A percentile compares a stretch with the other conserved stretches of the same genome.
Evolutionary conservation across 2,888 invertebrate species (phyloP).

Genomic region (Myopa tessellatipennis): DNA sequence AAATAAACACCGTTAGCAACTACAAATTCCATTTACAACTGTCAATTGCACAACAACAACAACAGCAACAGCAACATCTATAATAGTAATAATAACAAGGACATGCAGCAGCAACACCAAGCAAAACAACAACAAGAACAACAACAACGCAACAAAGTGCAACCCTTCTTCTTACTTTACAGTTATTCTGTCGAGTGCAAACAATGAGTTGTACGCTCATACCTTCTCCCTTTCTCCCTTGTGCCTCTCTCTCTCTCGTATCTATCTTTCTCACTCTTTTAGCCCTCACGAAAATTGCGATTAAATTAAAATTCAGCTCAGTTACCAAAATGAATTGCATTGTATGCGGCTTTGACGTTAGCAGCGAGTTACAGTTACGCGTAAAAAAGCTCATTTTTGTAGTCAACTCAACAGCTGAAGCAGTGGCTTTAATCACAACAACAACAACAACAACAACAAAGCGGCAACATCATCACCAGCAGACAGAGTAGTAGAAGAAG

Average conservation of each 20-base stretch:
- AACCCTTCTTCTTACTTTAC: background rate
- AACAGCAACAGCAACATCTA: background rate
- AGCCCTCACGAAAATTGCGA: constrained; percentile 8
- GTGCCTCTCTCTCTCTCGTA: background rate
- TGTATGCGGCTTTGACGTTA: constrained; percentile 21
- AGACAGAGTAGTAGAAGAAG: background rate
- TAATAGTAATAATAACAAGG: background rate
- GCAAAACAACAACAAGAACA: constrained; percentile 11
- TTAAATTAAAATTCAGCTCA: constrained; percentile 38
- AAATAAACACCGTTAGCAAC: background rate
- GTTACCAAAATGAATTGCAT: constrained; percentile 36
- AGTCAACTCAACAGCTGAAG: constrained; percentile 20
- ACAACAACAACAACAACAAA: background rate
- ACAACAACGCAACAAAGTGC: constrained; percentile 2
- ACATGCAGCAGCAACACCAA: constrained; percentile 6
- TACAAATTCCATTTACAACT: constrained; percentile 27
- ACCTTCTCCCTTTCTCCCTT: background rate
- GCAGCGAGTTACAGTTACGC: constrained; percentile 3
- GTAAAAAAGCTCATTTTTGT: constrained; percentile 13
- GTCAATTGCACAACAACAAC: constrained; percentile 29
- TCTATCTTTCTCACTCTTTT: background rate
- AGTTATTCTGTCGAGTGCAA: background rate
- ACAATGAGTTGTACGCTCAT: background rate
- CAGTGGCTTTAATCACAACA: background rate
- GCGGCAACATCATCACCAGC: background rate